These are phyloP conservation scores for Meganola albula DNA, from an alignment of 2,888 invertebrate genomes.

Conservation along the genomic window DNA sequence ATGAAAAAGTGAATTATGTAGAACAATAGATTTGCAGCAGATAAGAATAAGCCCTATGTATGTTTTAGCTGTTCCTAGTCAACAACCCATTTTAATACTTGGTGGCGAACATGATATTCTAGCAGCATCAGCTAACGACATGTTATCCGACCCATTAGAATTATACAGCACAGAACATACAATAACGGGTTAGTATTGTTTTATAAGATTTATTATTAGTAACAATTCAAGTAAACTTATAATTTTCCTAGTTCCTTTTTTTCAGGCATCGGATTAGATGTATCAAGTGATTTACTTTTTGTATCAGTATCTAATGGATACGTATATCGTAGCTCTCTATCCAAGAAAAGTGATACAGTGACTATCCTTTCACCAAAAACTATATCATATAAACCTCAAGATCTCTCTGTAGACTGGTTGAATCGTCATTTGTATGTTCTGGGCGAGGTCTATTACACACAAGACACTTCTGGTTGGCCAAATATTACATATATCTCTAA, in stretches of 20 bases:
- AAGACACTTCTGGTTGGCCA: constrained; percentile 40
- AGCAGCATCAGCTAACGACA: constrained; percentile 81
- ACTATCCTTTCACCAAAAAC: constrained; percentile 77
- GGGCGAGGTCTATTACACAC: constrained; percentile 80
- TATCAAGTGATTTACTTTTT: constrained; percentile 84
- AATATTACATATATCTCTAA: constrained; percentile 45
- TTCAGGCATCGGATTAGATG: constrained; percentile 86
- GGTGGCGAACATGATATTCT: constrained; percentile 83
- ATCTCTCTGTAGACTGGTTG: constrained; percentile 92
- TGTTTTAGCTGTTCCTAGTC: constrained; percentile 79
- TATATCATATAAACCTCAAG: constrained; percentile 81
- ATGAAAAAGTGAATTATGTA: too few species aligned
- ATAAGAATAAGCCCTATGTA: too few species aligned
- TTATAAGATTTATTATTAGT: neutral
- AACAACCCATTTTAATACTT: constrained; percentile 83
- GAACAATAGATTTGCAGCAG: too few species aligned
- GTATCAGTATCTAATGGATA: constrained; percentile 85
- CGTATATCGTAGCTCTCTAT: constrained; percentile 76
- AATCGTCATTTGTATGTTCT: constrained; percentile 90
- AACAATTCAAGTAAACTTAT: neutral
- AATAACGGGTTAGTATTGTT: constrained; percentile 53
- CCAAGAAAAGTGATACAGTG: constrained; percentile 57
- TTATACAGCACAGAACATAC: constrained; percentile 78
- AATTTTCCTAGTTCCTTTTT: constrained; percentile 13
- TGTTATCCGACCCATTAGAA: constrained; percentile 81